These are phyloP conservation scores for Harmothoe impar DNA, from an alignment of 2,888 invertebrate species.

Conservation along the genomic window DNA sequence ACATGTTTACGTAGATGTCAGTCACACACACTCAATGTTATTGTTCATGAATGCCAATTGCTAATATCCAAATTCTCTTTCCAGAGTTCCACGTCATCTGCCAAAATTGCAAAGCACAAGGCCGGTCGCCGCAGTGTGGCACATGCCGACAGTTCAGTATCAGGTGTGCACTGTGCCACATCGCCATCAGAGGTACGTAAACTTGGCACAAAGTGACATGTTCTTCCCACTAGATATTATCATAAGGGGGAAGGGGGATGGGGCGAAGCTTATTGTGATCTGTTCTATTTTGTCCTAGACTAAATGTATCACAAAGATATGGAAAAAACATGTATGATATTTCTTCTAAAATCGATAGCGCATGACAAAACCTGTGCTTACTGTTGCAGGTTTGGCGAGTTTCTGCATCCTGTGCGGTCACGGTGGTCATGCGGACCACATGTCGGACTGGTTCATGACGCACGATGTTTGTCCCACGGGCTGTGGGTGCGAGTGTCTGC, in stretches of 20 bases:
- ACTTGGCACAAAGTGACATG: no score
- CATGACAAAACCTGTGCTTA: neutral
- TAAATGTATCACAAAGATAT: no score
- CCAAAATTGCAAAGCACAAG: conserved; percentile 87
- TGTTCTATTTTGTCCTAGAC: no score
- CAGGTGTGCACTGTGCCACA: conserved; percentile 92
- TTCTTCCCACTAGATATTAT: no score
- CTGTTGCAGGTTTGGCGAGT: conserved; percentile 86
- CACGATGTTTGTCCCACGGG: conserved; percentile 93
- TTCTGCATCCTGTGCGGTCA: conserved; percentile 96
- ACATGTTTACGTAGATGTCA: no score
- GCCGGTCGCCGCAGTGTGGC: conserved; percentile 87
- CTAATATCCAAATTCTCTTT: conserved; percentile 60
- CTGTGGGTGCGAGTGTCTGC: conserved; percentile 94
- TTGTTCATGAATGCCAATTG: no score
- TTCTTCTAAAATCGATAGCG: no score
- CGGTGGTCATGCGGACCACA: conserved; percentile 94
- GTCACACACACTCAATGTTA: no score
- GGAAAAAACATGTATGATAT: no score
- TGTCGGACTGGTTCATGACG: conserved; percentile 91
- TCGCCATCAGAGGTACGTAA: conserved; percentile 90
- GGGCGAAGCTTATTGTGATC: no score
- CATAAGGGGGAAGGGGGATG: no score
- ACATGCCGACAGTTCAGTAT: conserved; percentile 90
- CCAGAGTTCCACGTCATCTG: conserved; percentile 90